Base-by-base conservation (phyloP, 37 sponge, comb jelly and placozoan species). In the Geodia barretti region DNA sequence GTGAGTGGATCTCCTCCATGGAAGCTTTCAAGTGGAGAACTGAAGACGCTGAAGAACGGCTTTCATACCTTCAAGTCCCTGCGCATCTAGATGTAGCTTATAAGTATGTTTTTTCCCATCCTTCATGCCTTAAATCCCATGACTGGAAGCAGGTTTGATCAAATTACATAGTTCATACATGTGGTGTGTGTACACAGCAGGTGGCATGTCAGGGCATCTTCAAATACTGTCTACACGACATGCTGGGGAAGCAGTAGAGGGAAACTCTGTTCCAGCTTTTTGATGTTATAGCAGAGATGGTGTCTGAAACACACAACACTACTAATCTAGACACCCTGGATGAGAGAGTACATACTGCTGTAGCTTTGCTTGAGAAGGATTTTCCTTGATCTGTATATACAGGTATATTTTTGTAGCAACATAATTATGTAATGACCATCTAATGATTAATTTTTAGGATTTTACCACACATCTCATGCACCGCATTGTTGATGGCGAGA, bases 91-190 rank as follows among this genome's bases (percentile, higher is more conserved):
- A 70, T 30, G 33, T 19, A 3, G 32, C 26, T 32, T 37, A 33
- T 3, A 33, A 70, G 71, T 37, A 70, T 3, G 4, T 70, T 4
- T 70, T 70, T 70, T 33, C 71, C 23, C 71, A 47, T 47, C 54
- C 54, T 17, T 47, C 54, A 47, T 17, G 54, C 20, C 62, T 78
- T 2, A 78, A 78, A 29, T 76, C 79, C 32, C 79, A 78, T 78
- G 79, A 78, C 28, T 78, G 79, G 68, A 78, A 78, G 38, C 68
- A 78, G 67, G 79, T 78, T 65, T 34, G n/a, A n/a, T n/a, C n/a
- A n/a, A n/a, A n/a, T n/a, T n/a, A n/a, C n/a, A n/a, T n/a, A n/a
- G 38, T 71, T 11, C 41, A 33, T 24, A 71, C 20, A 71, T 4
- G 4, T 71, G 7, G 9, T 71, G 37, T 31, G 20, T 37, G 11